Evolutionary conservation across 2,113 vertebrate genomes (phyloP).

Genomic region (Pipa parva): DNA sequence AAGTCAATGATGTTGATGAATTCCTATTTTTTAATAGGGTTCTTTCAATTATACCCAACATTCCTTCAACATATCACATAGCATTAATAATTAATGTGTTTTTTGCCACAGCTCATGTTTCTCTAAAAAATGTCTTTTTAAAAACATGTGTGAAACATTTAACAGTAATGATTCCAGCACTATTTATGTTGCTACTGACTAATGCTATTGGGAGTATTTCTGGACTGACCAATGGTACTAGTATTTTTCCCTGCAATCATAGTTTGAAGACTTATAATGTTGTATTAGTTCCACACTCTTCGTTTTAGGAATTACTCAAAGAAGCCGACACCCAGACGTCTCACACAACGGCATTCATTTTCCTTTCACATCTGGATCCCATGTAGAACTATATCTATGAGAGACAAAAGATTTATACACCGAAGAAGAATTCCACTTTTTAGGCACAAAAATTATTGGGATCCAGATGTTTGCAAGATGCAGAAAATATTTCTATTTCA

Average conservation of each 20-base stretch:
- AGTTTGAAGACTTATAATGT: constrained; percentile 44
- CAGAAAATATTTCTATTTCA: constrained; percentile 57
- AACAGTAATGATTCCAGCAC: not conserved
- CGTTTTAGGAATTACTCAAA: constrained; percentile 50
- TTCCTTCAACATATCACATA: not conserved
- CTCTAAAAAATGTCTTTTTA: no score
- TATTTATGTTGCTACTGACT: not conserved
- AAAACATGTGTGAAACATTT: not conserved
- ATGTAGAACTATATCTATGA: constrained; percentile 49
- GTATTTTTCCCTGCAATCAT: constrained; percentile 46
- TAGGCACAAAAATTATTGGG: constrained; percentile 73
- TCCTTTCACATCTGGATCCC: constrained; percentile 66
- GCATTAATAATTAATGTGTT: no score
- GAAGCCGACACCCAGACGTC: constrained; percentile 59
- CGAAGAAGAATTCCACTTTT: constrained; percentile 75
- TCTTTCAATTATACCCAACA: not conserved
- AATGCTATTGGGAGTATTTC: not conserved
- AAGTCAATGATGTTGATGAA: no score
- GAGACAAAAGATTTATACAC: constrained; percentile 73
- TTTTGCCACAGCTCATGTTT: no score
- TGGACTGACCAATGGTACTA: constrained; percentile 38
- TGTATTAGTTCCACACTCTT: constrained; percentile 52
- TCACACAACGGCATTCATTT: constrained; percentile 60
- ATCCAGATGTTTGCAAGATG: constrained; percentile 79
- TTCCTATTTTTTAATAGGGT: not conserved